Evolutionary conservation across 2,888 invertebrate genomes (phyloP), one percentile per base, ranked within the genome.

Genomic region (Acanthosoma haemorrhoidale): DNA sequence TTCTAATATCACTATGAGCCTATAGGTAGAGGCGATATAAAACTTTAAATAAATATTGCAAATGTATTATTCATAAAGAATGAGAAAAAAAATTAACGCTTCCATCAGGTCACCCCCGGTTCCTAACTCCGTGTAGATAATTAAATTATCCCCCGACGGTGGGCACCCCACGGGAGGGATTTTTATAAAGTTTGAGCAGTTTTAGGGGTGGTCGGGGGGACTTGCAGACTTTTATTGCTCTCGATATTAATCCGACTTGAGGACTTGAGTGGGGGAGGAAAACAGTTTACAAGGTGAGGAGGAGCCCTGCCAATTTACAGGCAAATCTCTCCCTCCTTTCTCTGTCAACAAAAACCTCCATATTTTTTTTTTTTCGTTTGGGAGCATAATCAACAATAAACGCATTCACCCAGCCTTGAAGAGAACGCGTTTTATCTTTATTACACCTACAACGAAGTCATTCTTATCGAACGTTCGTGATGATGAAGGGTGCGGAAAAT

Each of bases 51-150:
- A n/a, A n/a, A n/a, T n/a, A n/a, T n/a, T n/a, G n/a, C n/a, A n/a
- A n/a, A 51, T 51, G 51, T 51, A 51, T 51, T 51, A 51, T 51
- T 51, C 51, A 51, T 51, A 51, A 51, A 51, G 51, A 51, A n/a
- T n/a, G n/a, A 2, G n/a, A 51, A 25, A 51, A 51, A 51, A 25
- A 51, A 25, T 51, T 51, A 51, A 29, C 51, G 29, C 51, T 51
- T 51, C 29, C n/a, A n/a, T n/a, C n/a, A n/a, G n/a, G n/a, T n/a
- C n/a, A n/a, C n/a, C n/a, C 5, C 51, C 51, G 13, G 1, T 9
- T 6, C 25, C 51, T 25, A 51, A 51, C 51, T 51, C 51, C 5
- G 13, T 25, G 51, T 51, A 51, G 25, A 25, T 51, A 51, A 51
- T 51, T 51, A 51, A 51, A 51, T 51, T 51, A 51, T 29, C 51